phyloP scores from a whole-genome alignment of 2,113 vertebrate genomes.

The Plotosus lineatus region DNA sequence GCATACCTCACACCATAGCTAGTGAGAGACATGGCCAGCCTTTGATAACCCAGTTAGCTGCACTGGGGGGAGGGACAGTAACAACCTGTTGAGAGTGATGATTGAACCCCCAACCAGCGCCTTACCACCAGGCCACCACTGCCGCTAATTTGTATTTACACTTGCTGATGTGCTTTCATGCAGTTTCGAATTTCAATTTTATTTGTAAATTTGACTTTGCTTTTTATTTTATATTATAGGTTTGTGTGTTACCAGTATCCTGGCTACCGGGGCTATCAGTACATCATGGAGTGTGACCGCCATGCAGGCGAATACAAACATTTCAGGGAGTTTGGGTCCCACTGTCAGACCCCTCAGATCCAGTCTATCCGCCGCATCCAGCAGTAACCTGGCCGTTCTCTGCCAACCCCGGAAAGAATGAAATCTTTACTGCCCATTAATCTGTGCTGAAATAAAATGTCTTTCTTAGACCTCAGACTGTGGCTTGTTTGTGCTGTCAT shows the following conservation, averaged over 20 bases:
- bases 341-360: conserved; percentile 88
- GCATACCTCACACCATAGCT: too few species aligned
- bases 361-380: conserved; percentile 92
- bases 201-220: background rate
- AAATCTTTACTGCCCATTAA: conserved; percentile 52
- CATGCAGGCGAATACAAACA: conserved; percentile 88
- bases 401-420: conserved; percentile 50
- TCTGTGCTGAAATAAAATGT: conserved; percentile 74
- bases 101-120: too few species aligned
- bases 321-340: conserved; percentile 87
- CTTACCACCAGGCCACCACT: too few species aligned
- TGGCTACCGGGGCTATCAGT: conserved; percentile 91
- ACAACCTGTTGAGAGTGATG: too few species aligned
- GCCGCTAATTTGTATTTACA: background rate
- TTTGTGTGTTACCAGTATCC: conserved; percentile 94
- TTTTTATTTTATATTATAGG: conserved; percentile 61
- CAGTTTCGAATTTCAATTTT: conserved; percentile 7
- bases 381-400: conserved; percentile 74
- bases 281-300: conserved; percentile 90
- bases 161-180: background rate
- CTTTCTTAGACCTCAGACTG: conserved; percentile 68
- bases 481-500: conserved; percentile 27
- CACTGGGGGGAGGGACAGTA: too few species aligned
- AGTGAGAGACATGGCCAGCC: too few species aligned
- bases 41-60: too few species aligned